Evolutionary conservation across 2,113 vertebrate species (phyloP), one percentile per base, ranked within the genome.

Genomic region (Montifringilla adamsi): DNA sequence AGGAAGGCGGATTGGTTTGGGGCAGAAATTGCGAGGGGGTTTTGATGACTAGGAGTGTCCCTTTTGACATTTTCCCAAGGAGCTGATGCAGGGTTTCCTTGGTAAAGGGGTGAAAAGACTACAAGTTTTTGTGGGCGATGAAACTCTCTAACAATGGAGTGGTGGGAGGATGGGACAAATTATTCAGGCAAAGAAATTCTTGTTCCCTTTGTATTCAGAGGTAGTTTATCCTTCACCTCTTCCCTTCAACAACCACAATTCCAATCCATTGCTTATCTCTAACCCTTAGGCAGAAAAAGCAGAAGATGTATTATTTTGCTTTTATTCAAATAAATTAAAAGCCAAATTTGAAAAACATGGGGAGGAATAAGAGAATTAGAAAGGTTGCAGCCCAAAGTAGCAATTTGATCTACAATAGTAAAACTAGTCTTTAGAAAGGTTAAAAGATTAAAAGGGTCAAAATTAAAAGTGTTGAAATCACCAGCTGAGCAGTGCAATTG

Each of bases 161-260:
- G 17, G 93, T 87, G 60, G 88, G 72, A 96, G 68, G 87, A 90
- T 63, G n/a, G 74, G 79, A 78, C 35, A 83, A 79, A 91, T 91
- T 91, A 93, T 31, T 78, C 52, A 84, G 68, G 82, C 18, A 11
- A 92, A 91, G 74, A 90, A 91, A 84, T n/a, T 33, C 53, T 84
- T 72, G 23, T 76, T 90, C 67, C 68, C 53, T 73, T 84, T 88
- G 56, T 88, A 35, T 67, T 85, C 47, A 70, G 37, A 3, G 0
- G 3, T 23, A 74, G 73, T 66, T 94, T 90, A 90, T 67, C 47
- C 79, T 90, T 95, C 63, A 88, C 50, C 49, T 92, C 67, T 85
- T 85, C 78, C 55, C 37, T 84, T 80, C 63, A 80, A 73, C 44
- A 80, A 84, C 7, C 28, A 83, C 35, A 47, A 12, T 80, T 77